Evolutionary conservation across 2,113 vertebrate species (phyloP), one percentile per base, ranked within the genome.

Genomic region (Dasyurus viverrinus): DNA sequence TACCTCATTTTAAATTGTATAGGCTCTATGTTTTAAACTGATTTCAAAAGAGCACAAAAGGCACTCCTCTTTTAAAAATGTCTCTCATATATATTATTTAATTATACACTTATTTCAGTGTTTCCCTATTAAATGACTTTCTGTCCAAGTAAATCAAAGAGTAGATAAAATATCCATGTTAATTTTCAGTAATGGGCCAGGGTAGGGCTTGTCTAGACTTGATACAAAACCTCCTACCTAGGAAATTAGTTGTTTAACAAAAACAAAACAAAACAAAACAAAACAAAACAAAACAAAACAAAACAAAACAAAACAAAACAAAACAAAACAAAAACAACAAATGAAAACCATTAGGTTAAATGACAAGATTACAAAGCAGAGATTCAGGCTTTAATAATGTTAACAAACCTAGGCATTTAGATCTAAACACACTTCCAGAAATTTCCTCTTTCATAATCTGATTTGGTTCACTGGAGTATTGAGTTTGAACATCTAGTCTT

Each of bases 241-340:
- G 3, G 16, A 84, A 60, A n/a, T 48, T 91, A 89, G 3, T 19
- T 57, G 53, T 68, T 91, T 54, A 94, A 54, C n/a, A 91, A 93
- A 89, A 90, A 90, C n/a, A n/a, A 94, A 42, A 16, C 89, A 89
- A 90, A 90, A n/a, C n/a, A n/a, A 94, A 42, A 16, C 91, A 9
- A 14, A 50, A 48, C n/a, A n/a, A n/a, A 92, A 89, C 84, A 90
- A 94, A 42, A 16, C n/a, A n/a, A n/a, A n/a, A n/a, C n/a, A 93
- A 89, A 90, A 90, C n/a, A n/a, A 94, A 42, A 16, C 89, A 89
- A 90, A 90, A n/a, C n/a, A n/a, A 94, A 42, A 16, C 91, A 9
- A 14, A 2, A 48, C n/a, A n/a, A n/a, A 92, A 89, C 84, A 90
- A 94, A 42, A 16, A 93, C 9, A 14, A 52, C 8, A 52, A 11